A percentile compares a stretch with the other conserved stretches of the same genome.
Conservation (phyloP, 1,140 invertebrate species). For the Heliconius hermathena region DNA sequence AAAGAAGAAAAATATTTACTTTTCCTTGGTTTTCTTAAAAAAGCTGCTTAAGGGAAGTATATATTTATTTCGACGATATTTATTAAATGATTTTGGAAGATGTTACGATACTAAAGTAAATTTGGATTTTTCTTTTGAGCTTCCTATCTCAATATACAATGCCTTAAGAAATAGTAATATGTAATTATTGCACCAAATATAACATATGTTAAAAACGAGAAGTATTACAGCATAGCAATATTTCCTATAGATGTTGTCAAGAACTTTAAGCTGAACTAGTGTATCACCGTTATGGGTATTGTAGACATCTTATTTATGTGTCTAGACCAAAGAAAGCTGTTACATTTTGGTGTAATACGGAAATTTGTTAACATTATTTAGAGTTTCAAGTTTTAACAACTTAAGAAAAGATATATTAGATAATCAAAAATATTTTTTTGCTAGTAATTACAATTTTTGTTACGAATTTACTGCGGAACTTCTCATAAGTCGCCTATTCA, state of each 20-base stretch:
- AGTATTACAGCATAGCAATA: not conserved
- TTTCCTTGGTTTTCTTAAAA: not conserved
- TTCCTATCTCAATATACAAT: too few species aligned
- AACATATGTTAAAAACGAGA: not conserved
- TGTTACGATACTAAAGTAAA: too few species aligned
- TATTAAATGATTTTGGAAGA: too few species aligned
- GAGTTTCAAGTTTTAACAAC: not conserved
- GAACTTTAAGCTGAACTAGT: not conserved
- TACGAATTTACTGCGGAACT: too few species aligned
- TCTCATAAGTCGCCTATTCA: too few species aligned
- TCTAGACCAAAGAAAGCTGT: constrained; percentile 40
- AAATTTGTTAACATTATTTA: constrained; percentile 12
- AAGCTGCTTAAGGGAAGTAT: not conserved
- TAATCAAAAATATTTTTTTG: not conserved
- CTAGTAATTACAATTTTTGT: not conserved
- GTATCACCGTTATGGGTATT: constrained; percentile 9
- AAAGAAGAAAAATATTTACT: not conserved
- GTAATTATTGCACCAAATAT: too few species aligned
- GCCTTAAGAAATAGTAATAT: too few species aligned
- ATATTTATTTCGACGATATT: not conserved
- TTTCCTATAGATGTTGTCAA: constrained; percentile 7
- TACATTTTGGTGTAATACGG: constrained; percentile 7
- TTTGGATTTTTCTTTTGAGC: too few species aligned
- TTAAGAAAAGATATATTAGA: not conserved
- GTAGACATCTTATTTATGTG: constrained; percentile 45